These are phyloP conservation scores for Hozukius guyotensis DNA, from an alignment of 2,797 vertebrate genomes.

Conservation along the genomic window DNA sequence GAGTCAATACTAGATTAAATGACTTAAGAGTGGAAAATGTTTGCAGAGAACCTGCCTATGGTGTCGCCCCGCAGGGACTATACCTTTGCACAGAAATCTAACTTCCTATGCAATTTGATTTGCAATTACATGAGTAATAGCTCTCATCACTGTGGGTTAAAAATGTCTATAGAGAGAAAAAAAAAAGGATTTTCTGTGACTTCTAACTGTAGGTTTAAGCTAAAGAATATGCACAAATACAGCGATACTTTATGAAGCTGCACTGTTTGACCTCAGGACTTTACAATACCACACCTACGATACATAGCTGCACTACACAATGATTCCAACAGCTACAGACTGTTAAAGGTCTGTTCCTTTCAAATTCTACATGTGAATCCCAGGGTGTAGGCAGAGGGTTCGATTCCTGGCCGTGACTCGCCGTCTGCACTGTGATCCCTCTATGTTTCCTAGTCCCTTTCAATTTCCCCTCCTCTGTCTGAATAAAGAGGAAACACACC, in stretches of 20 bases:
- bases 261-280: constrained; percentile 33
- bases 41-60: constrained; percentile 20
- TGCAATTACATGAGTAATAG: neutral
- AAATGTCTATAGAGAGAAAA: neutral
- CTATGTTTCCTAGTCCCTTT: constrained; percentile 62
- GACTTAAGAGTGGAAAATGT: constrained; percentile 35
- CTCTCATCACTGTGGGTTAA: neutral
- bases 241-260: neutral
- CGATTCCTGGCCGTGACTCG: constrained; percentile 51
- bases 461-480: constrained; percentile 55
- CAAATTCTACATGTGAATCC: constrained; percentile 36
- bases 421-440: constrained; percentile 54
- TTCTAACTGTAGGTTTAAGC: constrained; percentile 6
- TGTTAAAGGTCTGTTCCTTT: constrained; percentile 41
- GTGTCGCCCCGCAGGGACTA: constrained; percentile 17
- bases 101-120: neutral
- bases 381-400: constrained; percentile 44
- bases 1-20: constrained; percentile 47
- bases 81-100: neutral
- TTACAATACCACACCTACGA: constrained; percentile 28
- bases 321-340: constrained; percentile 16
- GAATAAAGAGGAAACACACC: constrained; percentile 72
- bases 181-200: neutral
- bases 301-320: neutral
- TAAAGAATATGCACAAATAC: neutral